Conservation (phyloP, 1,140 invertebrate species). For the Polyergus mexicanus region DNA sequence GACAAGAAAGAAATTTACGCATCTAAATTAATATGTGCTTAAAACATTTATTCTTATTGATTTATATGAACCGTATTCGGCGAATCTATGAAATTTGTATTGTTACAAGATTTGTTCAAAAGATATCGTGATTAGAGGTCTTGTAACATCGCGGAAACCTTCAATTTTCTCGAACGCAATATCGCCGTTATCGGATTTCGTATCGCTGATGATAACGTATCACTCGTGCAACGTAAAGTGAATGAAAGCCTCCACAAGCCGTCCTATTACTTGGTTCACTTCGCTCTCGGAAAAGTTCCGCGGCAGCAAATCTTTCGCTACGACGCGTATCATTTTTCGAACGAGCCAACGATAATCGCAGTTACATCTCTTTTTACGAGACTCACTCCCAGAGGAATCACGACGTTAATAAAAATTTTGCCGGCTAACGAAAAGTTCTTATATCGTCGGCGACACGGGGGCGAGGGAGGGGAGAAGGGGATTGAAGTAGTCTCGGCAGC, state of each 20-base stretch:
- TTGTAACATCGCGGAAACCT: conserved; percentile 34
- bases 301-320: conserved; percentile 42
- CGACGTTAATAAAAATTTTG: conserved; percentile 62
- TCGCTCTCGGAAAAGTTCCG: conserved; percentile 38
- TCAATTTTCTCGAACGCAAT: conserved; percentile 50
- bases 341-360: conserved; percentile 49
- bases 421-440: conserved; percentile 66
- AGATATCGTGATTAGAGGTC: conserved; percentile 40
- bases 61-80: background rate
- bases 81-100: background rate
- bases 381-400: conserved; percentile 28
- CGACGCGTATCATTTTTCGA: conserved; percentile 49
- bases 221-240: conserved; percentile 42
- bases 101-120: conserved; percentile 1
- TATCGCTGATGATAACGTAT: conserved; percentile 52
- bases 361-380: conserved; percentile 59
- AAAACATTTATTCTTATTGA: background rate
- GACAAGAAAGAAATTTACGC: background rate
- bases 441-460: conserved; percentile 17
- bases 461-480: background rate
- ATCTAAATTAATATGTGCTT: background rate
- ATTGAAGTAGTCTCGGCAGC: background rate
- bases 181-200: conserved; percentile 53
- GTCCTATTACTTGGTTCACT: conserved; percentile 32
- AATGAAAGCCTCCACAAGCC: conserved; percentile 41